Conservation (phyloP, 2,888 invertebrate genomes). For the Gastrophysa polygoni region DNA sequence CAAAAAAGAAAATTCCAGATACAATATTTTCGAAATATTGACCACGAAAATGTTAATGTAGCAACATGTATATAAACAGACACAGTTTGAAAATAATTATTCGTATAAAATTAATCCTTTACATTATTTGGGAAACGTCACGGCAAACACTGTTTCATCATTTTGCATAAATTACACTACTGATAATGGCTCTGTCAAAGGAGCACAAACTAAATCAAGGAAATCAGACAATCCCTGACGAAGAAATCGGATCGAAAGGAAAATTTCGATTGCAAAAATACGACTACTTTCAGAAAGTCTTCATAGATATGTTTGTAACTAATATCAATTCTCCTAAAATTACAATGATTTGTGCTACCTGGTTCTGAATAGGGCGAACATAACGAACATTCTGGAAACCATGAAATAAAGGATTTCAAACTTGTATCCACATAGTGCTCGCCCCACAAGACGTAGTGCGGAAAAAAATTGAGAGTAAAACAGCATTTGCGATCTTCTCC, state of each 20-base stretch:
- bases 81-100: too few species aligned
- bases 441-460: neutral
- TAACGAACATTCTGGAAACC: too few species aligned
- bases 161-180: neutral
- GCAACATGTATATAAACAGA: too few species aligned
- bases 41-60: too few species aligned
- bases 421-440: neutral
- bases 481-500: slow-evolving; percentile 16
- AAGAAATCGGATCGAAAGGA: neutral
- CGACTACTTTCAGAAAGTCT: neutral
- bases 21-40: too few species aligned
- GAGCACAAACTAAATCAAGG: neutral
- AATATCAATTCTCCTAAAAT: neutral
- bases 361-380: neutral
- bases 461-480: slow-evolving; percentile 9
- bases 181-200: neutral
- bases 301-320: neutral
- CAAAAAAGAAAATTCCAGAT: too few species aligned
- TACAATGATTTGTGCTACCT: neutral
- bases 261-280: too few species aligned
- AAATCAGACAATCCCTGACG: neutral
- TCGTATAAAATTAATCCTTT: too few species aligned
- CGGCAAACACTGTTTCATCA: slow-evolving; percentile 25
- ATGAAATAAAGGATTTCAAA: too few species aligned
- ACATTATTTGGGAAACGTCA: slow-evolving; percentile 5